Conservation (phyloP, 2,888 invertebrate genomes). For the Campoplex capitator region DNA sequence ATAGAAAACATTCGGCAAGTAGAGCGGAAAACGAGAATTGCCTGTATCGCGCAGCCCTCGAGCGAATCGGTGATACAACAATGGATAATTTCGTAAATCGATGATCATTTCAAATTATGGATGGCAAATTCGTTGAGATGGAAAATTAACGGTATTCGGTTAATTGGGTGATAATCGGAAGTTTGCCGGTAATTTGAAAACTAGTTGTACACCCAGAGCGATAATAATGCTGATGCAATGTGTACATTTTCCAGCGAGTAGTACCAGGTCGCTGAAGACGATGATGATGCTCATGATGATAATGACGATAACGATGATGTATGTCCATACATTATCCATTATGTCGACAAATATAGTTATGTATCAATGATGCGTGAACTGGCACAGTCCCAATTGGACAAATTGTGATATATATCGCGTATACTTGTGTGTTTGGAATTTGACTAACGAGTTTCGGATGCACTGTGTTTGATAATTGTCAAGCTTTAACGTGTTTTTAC, state of each 20-base stretch:
- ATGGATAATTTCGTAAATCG: neutral
- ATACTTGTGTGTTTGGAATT: neutral
- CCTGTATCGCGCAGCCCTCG: neutral
- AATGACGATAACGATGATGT: conserved; percentile 17
- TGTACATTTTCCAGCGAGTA: neutral
- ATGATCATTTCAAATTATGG: neutral
- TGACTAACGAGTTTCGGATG: neutral
- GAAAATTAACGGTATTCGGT: neutral
- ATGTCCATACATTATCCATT: conserved; percentile 1
- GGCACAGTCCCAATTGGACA: neutral
- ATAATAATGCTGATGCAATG: conserved; percentile 8
- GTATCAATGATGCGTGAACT: neutral
- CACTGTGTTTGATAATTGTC: neutral
- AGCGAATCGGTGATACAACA: neutral
- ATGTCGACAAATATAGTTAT: conserved; percentile 10
- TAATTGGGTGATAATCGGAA: conserved; percentile 20
- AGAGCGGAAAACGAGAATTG: neutral
- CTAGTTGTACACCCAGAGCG: neutral
- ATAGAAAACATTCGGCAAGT: neutral
- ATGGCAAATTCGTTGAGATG: neutral
- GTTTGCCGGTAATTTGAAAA: conserved; percentile 15
- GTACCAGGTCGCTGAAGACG: neutral
- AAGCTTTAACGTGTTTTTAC: neutral
- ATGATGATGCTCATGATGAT: conserved; percentile 13
- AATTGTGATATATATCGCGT: conserved; percentile 17